Conservation (phyloP, 2,797 vertebrate genomes). For the Aotus griseimembra region DNA sequence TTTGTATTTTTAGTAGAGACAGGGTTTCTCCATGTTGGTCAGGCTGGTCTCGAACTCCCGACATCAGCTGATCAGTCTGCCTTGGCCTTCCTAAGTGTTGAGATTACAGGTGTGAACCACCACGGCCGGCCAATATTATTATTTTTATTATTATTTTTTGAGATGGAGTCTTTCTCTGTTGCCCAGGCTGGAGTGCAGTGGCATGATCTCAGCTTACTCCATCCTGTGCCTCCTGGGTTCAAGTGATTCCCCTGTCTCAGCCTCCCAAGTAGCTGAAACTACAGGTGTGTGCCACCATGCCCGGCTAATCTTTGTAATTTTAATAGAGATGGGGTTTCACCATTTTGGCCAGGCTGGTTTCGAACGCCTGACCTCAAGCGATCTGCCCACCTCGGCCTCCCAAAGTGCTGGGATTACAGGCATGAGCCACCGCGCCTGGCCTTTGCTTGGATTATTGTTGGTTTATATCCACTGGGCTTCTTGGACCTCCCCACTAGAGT, state of each 20-base stretch:
- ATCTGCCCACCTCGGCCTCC: not conserved
- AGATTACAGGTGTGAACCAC: not conserved
- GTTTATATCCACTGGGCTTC: not conserved
- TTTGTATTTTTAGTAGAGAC: not conserved
- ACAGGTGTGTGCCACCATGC: not conserved
- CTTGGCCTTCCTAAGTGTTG: not conserved
- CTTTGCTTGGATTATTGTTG: not conserved
- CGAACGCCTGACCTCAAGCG: not conserved
- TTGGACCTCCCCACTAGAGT: not conserved
- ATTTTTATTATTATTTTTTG: not conserved
- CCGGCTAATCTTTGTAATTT: not conserved
- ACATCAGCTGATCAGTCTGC: not conserved
- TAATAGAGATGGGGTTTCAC: not conserved
- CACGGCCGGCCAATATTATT: accelerated
- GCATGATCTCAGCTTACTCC: not conserved
- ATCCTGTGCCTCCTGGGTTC: not conserved
- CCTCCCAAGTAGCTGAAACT: not conserved
- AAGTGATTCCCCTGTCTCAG: not conserved
- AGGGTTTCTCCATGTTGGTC: not conserved
- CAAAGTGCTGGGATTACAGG: not conserved
- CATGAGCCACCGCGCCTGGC: accelerated
- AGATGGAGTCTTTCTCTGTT: not conserved
- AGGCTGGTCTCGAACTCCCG: not conserved
- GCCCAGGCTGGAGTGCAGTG: not conserved
- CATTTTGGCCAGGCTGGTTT: not conserved